These are phyloP conservation scores for Leptodactylus fuscus DNA, from an alignment of 2,113 vertebrate species.

Conservation along the genomic window DNA sequence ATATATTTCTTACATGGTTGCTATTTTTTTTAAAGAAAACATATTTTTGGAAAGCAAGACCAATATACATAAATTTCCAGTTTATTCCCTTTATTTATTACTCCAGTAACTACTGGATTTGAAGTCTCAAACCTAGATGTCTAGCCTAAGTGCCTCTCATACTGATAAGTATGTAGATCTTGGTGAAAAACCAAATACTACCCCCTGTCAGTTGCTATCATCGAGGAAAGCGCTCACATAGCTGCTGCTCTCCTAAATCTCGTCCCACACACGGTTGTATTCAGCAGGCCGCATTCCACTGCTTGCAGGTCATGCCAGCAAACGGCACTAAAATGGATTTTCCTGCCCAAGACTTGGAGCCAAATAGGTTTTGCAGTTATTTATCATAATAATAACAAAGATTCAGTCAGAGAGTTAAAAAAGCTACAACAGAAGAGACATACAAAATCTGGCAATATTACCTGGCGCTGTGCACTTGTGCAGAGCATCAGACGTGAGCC, in stretches of 20 bases:
- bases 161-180: neutral
- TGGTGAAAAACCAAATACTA: neutral
- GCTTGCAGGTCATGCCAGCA: conserved; percentile 29
- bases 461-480: conserved; percentile 1
- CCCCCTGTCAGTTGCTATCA: neutral
- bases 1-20: too few relatives aligned
- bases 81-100: neutral
- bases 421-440: neutral
- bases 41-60: neutral
- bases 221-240: neutral
- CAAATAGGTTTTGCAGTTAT: conserved; percentile 49
- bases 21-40: neutral
- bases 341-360: conserved; percentile 18
- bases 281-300: conserved; percentile 28
- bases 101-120: neutral
- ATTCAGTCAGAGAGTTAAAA: conserved; percentile 28
- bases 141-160: neutral
- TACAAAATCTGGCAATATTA: conserved; percentile 33
- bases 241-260: neutral
- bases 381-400: conserved; percentile 51
- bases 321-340: conserved; percentile 47
- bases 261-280: conserved; percentile 20
- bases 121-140: neutral
- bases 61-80: neutral
- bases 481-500: conserved; percentile 31